Conservation (phyloP, 2,797 vertebrate species). For the Mustela erminea region DNA sequence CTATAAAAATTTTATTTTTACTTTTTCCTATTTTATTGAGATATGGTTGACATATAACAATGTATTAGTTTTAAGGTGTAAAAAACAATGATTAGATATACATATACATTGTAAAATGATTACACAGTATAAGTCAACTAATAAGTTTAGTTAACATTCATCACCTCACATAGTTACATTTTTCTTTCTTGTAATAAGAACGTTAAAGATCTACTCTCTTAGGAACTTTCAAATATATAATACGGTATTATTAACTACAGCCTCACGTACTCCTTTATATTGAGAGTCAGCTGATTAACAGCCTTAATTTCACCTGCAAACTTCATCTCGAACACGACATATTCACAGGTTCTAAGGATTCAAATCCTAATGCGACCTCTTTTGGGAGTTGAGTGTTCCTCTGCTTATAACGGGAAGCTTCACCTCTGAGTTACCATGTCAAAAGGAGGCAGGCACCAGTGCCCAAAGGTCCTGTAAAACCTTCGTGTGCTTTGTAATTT, state of each 20-base stretch:
- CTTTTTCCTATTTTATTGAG: background rate
- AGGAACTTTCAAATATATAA: background rate
- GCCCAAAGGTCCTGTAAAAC: background rate
- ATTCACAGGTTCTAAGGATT: background rate
- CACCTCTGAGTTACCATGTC: background rate
- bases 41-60: background rate
- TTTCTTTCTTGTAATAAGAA: background rate
- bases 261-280: background rate
- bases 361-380: background rate
- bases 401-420: background rate
- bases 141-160: background rate
- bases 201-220: background rate
- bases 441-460: background rate
- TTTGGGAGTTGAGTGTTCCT: background rate
- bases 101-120: background rate
- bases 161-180: background rate
- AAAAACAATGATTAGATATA: background rate
- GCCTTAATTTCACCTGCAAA: no score
- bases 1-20: background rate
- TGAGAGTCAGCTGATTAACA: background rate
- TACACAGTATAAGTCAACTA: background rate
- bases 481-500: background rate
- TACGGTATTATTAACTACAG: background rate
- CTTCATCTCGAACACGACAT: background rate
- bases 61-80: background rate